Conservation (phyloP, 2,113 vertebrate genomes). For the Brachyistius frenatus region DNA sequence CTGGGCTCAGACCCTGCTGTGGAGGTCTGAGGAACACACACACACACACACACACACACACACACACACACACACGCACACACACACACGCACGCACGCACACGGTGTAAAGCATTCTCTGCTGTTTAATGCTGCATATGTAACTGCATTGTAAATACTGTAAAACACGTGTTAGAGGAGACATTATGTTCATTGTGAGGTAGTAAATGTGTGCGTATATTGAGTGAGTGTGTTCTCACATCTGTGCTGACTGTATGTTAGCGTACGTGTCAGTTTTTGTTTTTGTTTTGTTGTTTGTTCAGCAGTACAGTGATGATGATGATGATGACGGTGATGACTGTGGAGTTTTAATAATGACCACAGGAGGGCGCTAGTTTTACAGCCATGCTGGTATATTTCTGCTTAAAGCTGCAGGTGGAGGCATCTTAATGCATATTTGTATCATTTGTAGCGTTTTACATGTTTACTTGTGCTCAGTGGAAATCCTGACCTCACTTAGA, state of each 20-base stretch:
- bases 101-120: constrained; percentile 34
- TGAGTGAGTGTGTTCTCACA: constrained; percentile 27
- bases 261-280: constrained; percentile 1
- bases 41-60: constrained; percentile 15
- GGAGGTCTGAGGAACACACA: constrained; percentile 84
- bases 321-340: background rate
- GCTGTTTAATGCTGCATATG: constrained; percentile 56
- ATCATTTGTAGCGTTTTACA: background rate
- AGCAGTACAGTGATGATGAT: background rate
- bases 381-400: background rate
- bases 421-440: background rate
- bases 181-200: constrained; percentile 14
- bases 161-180: constrained; percentile 45
- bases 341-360: constrained; percentile 15
- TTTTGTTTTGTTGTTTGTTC: background rate
- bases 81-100: background rate
- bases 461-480: constrained; percentile 25
- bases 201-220: constrained; percentile 41
- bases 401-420: background rate
- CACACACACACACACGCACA: constrained; percentile 5
- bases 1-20: constrained; percentile 89
- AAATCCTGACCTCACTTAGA: background rate
- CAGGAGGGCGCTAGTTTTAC: constrained; percentile 38
- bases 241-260: constrained; percentile 23
- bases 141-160: constrained; percentile 68